Evolutionary conservation across 2,888 invertebrate species (phyloP), one percentile per base, ranked within the genome.

Genomic region (Tetramorium bicarinatum): DNA sequence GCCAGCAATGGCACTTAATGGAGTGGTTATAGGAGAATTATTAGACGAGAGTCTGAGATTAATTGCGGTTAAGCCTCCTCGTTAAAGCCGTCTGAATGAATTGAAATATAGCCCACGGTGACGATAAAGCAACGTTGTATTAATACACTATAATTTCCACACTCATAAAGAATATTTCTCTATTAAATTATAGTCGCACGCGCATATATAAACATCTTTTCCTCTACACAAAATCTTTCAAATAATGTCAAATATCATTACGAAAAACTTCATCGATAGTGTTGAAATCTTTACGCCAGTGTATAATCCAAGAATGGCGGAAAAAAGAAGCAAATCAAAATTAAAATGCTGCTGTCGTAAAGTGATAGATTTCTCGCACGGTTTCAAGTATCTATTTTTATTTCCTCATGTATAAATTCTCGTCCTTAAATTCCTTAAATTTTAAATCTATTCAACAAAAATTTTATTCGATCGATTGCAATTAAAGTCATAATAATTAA

Each of bases 11-110:
- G 82, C 84, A 54, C 77, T 89, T 89, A 89, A 89, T 89, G 89
- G 90, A 89, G 89, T 88, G 88, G 86, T 89, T 89, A 89, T 87
- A 86, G 85, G 89, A 90, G 89, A 90, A 89, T 90, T 90, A 90
- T 90, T 90, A 90, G 87, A 89, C 90, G 82, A 87, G 87, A 85
- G 85, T 77, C 72, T 64, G 90, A 90, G 90, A 90, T 90, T 90
- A 90, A 90, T 90, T 89, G 87, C 87, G 85, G 90, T 87, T 88
- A 87, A 85, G 85, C 87, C 87, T 87, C 85, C 90, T 90, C 89
- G 89, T 90, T 90, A 90, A 87, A 90, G 85, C 83, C 74, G 59
- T 83, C 84, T 66, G 85, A 88, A 88, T 82, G 83, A 87, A 86
- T 85, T 89, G 89, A 89, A 88, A 88, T 89, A 89, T 89, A 84